Base-by-base conservation (phyloP, 1,140 invertebrate species). In the Globodera rostochiensis region DNA sequence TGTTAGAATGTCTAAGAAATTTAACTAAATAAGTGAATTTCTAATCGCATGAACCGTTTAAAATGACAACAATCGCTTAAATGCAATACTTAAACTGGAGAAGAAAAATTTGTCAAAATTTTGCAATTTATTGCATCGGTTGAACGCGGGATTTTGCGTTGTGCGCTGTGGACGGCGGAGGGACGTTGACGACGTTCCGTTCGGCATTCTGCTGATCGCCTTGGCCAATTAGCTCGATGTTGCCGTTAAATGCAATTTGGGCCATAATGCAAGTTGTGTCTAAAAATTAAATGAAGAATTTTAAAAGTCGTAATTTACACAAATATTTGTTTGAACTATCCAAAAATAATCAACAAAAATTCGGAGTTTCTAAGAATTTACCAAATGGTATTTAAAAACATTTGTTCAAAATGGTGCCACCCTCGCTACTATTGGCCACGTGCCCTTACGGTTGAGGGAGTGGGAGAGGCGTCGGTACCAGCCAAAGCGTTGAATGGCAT, bases 401-500 rank as follows among this genome's bases (percentile, higher is more conserved):
- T 36, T 36, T 36, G 36, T 36, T 36, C 36, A 36, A 36, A 36
- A 36, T 36, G 36, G 2, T 36, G 36, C 3, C 36, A 36, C 36
- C 3, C 36, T 36, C 3, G 36, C 36, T 36, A 36, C 36, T 36
- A 36, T 3, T 36, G 36, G 3, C 36, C 36, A 36, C 1, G 1
- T 36, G 36, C 3, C 2, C 76, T 80, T 74, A 80, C 79, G 70
- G 60, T 80, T 80, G 53, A 80, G 9, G 36, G 76, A 36, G 9
- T 78, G 60, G 74, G 79, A 80, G 36, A 80, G 15, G 46, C 76
- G 76, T 73, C 79, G 57, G 53, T 80, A 80, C 46, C 67, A 46
- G 6, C 25, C 66, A 49, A 80, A 80, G 49, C 70, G 57, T 50
- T 73, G 77, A 13, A 82, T 47, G n/a, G 81, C 70, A 50, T 73